These are phyloP conservation scores for Anguilla pacifica DNA, from an alignment of 2,797 vertebrate genomes.

Conservation along the genomic window DNA sequence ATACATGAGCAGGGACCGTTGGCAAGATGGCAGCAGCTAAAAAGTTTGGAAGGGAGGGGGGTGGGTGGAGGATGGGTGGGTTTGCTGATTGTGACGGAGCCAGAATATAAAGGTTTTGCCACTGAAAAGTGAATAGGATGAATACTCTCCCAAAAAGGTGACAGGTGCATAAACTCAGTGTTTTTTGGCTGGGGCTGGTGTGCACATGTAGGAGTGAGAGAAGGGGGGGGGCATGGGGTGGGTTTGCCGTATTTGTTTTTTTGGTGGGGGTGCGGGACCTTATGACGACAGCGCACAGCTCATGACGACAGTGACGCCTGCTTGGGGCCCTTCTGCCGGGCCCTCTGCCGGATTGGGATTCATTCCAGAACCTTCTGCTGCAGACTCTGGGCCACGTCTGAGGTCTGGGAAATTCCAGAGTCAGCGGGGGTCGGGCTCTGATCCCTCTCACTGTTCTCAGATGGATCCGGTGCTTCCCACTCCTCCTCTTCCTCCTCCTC, in stretches of 20 bases:
- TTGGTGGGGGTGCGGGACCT: constrained; percentile 64
- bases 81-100: not conserved
- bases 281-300: constrained; percentile 55
- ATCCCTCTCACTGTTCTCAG: constrained; percentile 25
- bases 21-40: not conserved
- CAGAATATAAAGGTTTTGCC: not conserved
- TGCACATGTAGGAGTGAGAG: no score
- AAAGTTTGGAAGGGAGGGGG: not conserved
- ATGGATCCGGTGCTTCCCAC: constrained; percentile 1
- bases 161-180: constrained; percentile 59
- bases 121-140: not conserved
- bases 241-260: constrained; percentile 53
- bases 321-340: constrained; percentile 48
- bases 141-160: not conserved
- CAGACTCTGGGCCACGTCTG: constrained; percentile 55
- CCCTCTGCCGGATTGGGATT: constrained; percentile 38
- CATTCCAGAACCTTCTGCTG: constrained; percentile 38
- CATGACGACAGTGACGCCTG: constrained; percentile 41
- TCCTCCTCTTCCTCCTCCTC: constrained; percentile 54
- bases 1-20: not conserved
- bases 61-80: not conserved
- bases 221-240: constrained; percentile 44
- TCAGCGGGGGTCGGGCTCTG: constrained; percentile 34
- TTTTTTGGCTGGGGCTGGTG: constrained; percentile 57
- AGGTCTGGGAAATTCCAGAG: constrained; percentile 52